Evolutionary conservation across 2,797 vertebrate species (phyloP).

Genomic region (Holocentrus rufus): DNA sequence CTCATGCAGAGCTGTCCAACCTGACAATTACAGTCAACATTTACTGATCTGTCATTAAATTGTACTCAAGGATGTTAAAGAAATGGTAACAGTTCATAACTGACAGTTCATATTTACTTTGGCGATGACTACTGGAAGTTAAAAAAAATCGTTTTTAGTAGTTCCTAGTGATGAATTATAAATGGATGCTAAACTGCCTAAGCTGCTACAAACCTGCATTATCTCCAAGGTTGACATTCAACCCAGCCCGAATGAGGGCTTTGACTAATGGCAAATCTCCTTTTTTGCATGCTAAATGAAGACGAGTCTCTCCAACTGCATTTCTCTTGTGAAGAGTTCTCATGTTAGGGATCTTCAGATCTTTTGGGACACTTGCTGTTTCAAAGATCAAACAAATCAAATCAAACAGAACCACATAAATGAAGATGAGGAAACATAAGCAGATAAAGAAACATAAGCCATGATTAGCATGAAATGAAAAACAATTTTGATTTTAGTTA

Average conservation of each 20-base stretch:
- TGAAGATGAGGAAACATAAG: not conserved
- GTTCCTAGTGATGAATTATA: not conserved
- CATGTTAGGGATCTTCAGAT: not conserved
- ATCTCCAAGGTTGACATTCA: slow-evolving; percentile 83
- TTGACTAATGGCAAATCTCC: slow-evolving; percentile 78
- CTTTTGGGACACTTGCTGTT: slow-evolving; percentile 14
- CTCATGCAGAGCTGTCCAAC: slow-evolving; percentile 89
- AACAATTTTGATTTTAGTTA: not conserved
- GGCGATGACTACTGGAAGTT: too few species aligned
- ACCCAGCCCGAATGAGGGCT: slow-evolving; percentile 82
- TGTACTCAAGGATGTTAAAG: not conserved
- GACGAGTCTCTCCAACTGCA: slow-evolving; percentile 78
- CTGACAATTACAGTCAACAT: slow-evolving; percentile 70
- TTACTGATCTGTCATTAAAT: not conserved
- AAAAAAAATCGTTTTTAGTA: not conserved
- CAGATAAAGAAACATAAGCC: not conserved
- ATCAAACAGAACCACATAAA: slow-evolving; percentile 4
- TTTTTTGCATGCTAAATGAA: slow-evolving; percentile 83
- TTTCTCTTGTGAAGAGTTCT: slow-evolving; percentile 70
- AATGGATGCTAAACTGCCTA: not conserved
- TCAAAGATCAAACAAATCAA: slow-evolving; percentile 13
- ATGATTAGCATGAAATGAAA: not conserved
- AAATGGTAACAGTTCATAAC: not conserved
- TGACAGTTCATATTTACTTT: too few species aligned
- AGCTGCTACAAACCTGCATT: slow-evolving; percentile 82